Evolutionary conservation across 2,888 invertebrate genomes (phyloP), one percentile per base, ranked within the genome.

Genomic region (Coleophora flavipennella): DNA sequence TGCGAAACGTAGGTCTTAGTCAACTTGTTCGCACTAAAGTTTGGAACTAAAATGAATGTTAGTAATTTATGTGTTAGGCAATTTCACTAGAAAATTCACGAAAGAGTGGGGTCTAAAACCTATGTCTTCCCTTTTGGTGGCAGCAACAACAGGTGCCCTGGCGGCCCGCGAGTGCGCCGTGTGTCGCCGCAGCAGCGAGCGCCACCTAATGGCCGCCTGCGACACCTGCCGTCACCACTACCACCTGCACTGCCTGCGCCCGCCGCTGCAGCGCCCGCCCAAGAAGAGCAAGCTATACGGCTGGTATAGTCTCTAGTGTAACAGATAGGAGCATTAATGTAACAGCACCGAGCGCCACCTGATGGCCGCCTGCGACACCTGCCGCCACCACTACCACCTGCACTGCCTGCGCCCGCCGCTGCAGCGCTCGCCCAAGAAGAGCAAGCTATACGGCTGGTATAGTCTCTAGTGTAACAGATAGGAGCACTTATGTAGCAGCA

Each of bases 271-370:
- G 11, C 89, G 97, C 28, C 92, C 97, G 87, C 98, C 98, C 1
- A 97, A 97, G 83, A 97, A 97, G 83, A 96, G 96, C 39, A 96
- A 96, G 76, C 88, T 93, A 1, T 95, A 95, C 78, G 97, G 96
- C 50, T 98, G 97, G 97, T 90, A 56, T 61, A 71, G 60, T 40
- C 20, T 4, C 20, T 20, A 6, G 3, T 20, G 6, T 27, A 42
- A n/a, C n/a, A n/a, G n/a, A n/a, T n/a, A n/a, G n/a, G n/a, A n/a
- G 8, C 8, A 27, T 10, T 13, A 13, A 10, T 26, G 13, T 37
- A 2, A n/a, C 57, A 90, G 92, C 49, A 91, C 92, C 45, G 96
- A 97, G 79, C 97, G 96, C 51, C 98, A 98, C 77, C 87, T 96
- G 46, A 86, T 99, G 66, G 96, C 96, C 10, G 94, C 95, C 63